Percentiles rank a stretch among this genome's conserved stretches.
Conservation (phyloP, 2,113 vertebrate genomes). For the Proterorhinus semilunaris region DNA sequence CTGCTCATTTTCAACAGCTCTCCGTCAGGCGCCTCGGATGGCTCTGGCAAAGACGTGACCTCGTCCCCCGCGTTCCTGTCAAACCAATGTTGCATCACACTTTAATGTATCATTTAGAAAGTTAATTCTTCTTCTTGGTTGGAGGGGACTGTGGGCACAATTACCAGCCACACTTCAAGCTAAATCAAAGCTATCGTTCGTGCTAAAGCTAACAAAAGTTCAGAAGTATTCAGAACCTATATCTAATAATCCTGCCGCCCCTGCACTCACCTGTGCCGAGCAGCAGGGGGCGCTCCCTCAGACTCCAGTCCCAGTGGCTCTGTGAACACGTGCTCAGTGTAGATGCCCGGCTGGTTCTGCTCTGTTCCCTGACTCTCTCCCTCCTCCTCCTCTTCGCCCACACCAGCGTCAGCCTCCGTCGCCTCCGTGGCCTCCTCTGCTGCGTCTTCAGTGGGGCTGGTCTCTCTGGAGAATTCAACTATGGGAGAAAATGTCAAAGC, state of each 20-base stretch:
- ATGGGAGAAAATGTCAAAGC: not conserved
- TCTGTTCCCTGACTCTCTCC: slow-evolving; percentile 56
- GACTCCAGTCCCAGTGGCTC: slow-evolving; percentile 80
- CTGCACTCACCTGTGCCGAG: slow-evolving; percentile 54
- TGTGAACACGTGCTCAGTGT: slow-evolving; percentile 94
- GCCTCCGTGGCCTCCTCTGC: slow-evolving; percentile 96
- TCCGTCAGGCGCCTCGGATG: slow-evolving; percentile 71
- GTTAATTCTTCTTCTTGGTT: no score
- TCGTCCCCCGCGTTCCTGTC: slow-evolving; percentile 53
- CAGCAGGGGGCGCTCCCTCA: slow-evolving; percentile 51
- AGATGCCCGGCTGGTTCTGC: slow-evolving; percentile 80
- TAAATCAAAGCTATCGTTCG: no score
- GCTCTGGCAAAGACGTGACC: slow-evolving; percentile 60
- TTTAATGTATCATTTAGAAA: no score
- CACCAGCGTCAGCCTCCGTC: slow-evolving; percentile 80
- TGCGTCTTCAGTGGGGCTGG: slow-evolving; percentile 80
- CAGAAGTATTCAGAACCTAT: no score
- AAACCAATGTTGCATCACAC: not conserved
- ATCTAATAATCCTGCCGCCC: not conserved
- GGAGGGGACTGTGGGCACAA: no score
- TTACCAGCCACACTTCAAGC: no score
- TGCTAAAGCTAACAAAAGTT: no score
- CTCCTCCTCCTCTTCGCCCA: slow-evolving; percentile 74
- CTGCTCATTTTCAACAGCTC: slow-evolving; percentile 79
- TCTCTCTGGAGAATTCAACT: slow-evolving; percentile 64